Conservation (phyloP, 2,888 invertebrate species). For the Parnassius glacialis region DNA sequence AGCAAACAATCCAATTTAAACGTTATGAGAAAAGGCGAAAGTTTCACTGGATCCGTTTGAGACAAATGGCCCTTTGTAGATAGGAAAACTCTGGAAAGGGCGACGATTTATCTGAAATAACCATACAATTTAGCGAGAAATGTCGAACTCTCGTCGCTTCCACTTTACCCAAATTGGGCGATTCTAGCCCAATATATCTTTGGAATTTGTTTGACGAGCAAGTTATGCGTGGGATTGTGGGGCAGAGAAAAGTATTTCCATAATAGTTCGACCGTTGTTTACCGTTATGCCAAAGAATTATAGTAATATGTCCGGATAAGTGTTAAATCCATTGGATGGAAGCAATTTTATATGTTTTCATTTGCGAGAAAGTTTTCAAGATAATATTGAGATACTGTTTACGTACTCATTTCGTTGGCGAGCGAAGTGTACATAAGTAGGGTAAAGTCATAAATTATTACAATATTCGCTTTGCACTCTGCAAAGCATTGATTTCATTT, state of each 20-base stretch:
- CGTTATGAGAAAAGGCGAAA: constrained; percentile 52
- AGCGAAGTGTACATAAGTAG: constrained; percentile 26
- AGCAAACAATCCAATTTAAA: constrained; percentile 29
- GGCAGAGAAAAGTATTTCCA: constrained; percentile 67
- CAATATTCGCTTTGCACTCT: constrained; percentile 5
- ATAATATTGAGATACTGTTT: constrained; percentile 49
- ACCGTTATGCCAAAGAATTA: constrained; percentile 64
- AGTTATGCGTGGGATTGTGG: constrained; percentile 55
- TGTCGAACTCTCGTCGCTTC: constrained; percentile 71
- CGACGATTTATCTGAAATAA: constrained; percentile 77
- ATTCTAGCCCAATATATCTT: constrained; percentile 72
- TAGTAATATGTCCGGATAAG: constrained; percentile 55
- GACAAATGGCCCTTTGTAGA: constrained; percentile 73
- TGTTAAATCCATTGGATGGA: constrained; percentile 47
- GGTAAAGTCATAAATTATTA: constrained; percentile 20
- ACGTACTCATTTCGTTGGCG: constrained; percentile 34
- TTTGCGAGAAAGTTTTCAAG: constrained; percentile 45
- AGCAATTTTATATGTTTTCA: constrained; percentile 47
- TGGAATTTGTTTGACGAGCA: constrained; percentile 72
- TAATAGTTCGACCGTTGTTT: constrained; percentile 65
- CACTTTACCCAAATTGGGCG: constrained; percentile 77
- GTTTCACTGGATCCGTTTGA: constrained; percentile 61
- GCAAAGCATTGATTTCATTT: neutral
- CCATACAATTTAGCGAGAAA: constrained; percentile 71
- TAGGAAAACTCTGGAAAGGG: constrained; percentile 67